Evolutionary conservation across 2,888 invertebrate species (phyloP).

Genomic region (Rhodophaea formosa): DNA sequence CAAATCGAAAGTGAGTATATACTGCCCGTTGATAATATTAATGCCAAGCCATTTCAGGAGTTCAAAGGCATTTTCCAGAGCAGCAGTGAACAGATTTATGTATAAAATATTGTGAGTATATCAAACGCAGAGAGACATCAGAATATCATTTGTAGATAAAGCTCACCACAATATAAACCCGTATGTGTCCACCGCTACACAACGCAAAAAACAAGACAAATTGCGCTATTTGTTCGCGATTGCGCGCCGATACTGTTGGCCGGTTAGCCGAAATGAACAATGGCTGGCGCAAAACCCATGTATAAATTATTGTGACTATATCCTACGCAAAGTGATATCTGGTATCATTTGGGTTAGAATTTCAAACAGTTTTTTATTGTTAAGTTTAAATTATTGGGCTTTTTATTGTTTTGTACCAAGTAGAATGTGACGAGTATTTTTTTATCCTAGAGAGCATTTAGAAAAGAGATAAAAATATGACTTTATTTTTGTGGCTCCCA

Average conservation of each 20-base stretch:
- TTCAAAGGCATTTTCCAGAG: too few species aligned
- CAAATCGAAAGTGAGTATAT: too few species aligned
- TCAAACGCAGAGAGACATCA: too few species aligned
- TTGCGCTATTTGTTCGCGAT: slow-evolving; percentile 65
- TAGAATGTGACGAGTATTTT: too few species aligned
- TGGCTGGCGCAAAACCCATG: slow-evolving; percentile 38
- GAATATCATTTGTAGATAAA: background rate
- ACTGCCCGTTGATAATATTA: too few species aligned
- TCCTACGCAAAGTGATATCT: background rate
- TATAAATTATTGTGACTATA: slow-evolving; percentile 27
- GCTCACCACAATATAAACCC: slow-evolving; percentile 16
- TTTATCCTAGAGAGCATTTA: too few species aligned
- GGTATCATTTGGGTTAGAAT: slow-evolving; percentile 6
- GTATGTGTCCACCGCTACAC: slow-evolving; percentile 33
- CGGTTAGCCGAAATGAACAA: slow-evolving; percentile 59
- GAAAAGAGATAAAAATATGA: too few species aligned
- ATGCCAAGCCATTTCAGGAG: too few species aligned
- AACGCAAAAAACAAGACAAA: slow-evolving; percentile 65
- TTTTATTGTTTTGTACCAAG: too few species aligned
- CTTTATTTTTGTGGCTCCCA: too few species aligned
- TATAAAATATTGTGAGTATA: too few species aligned
- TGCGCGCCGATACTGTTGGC: slow-evolving; percentile 55
- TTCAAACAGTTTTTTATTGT: slow-evolving; percentile 3
- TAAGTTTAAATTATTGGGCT: background rate
- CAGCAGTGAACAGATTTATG: too few species aligned